Evolutionary conservation across 2,113 vertebrate genomes (phyloP).

Genomic region (Campylorhamphus procurvoides): DNA sequence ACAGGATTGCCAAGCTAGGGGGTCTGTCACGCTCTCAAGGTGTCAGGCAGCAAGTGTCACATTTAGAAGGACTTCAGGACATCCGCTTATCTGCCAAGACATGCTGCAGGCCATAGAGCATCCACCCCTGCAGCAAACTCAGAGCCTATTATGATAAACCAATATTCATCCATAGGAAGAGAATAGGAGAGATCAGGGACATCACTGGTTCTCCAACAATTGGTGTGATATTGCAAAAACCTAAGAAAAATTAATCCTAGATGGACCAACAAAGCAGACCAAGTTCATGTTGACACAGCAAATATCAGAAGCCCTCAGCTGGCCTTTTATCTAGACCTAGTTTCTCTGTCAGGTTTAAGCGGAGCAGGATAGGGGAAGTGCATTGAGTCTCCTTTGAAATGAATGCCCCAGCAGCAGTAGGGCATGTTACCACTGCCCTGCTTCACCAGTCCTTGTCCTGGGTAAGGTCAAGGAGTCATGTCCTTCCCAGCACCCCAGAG

Average conservation of each 20-base stretch:
- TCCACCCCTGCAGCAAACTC: background rate
- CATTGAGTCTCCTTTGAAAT: background rate
- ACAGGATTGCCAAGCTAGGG: background rate
- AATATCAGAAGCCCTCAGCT: background rate
- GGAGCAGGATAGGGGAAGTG: background rate
- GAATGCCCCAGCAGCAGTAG: background rate
- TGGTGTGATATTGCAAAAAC: background rate
- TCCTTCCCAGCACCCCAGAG: background rate
- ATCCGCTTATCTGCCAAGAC: background rate
- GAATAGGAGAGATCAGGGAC: background rate
- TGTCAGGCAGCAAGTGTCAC: background rate
- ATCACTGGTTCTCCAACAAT: background rate
- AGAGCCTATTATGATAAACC: background rate
- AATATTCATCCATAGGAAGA: background rate
- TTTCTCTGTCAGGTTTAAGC: background rate
- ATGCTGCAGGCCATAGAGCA: background rate
- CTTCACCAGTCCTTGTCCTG: background rate
- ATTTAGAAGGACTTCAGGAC: background rate
- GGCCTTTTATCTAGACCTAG: background rate
- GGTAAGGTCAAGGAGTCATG: background rate
- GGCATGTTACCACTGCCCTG: too few species aligned
- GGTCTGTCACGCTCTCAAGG: background rate
- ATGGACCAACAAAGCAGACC: background rate
- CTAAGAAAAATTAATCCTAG: background rate
- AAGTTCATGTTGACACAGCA: background rate